Evolutionary conservation across 2,888 invertebrate species (phyloP).

Genomic region (Azorinus chamasolen): DNA sequence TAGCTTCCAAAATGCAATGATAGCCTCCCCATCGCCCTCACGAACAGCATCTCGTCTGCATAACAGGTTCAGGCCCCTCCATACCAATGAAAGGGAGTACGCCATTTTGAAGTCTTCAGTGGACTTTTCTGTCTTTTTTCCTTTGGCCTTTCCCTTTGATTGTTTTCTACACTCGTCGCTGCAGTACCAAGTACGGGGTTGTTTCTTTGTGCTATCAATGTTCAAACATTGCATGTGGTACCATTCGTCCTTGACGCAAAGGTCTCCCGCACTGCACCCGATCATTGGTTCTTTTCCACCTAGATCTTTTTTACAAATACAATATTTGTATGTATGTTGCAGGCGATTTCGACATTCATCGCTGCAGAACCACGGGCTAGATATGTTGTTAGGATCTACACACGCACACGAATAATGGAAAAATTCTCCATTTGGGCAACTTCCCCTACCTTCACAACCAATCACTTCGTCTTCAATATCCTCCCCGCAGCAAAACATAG

Average conservation of each 20-base stretch:
- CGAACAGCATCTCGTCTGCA: constrained; percentile 62
- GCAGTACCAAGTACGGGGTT: constrained; percentile 49
- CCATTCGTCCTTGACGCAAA: constrained; percentile 52
- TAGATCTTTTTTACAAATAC: constrained; percentile 40
- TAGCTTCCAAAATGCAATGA: constrained; percentile 56
- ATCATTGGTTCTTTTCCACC: constrained; percentile 54
- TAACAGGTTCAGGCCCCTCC: constrained; percentile 61
- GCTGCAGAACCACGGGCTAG: too few relatives aligned
- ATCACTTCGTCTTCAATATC: constrained; percentile 22
- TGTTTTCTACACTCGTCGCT: constrained; percentile 26
- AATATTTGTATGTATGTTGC: constrained; percentile 24
- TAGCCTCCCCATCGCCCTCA: constrained; percentile 65
- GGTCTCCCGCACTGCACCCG: constrained; percentile 37
- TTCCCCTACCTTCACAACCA: constrained; percentile 26
- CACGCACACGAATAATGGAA: neutral
- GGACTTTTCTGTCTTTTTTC: neutral
- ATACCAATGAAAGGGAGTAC: constrained; percentile 40
- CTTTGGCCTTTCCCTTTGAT: neutral
- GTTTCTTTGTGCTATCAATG: constrained; percentile 23
- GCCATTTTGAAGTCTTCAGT: constrained; percentile 21
- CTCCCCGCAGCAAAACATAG: constrained; percentile 31
- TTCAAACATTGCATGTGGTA: constrained; percentile 49
- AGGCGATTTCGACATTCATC: too few relatives aligned
- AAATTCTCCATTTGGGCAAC: constrained; percentile 38
- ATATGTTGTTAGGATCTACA: too few relatives aligned